A percentile compares a stretch with the other conserved stretches of the same genome.
Evolutionary conservation across 2,797 vertebrate genomes (phyloP).

Genomic region (Catharus ustulatus): DNA sequence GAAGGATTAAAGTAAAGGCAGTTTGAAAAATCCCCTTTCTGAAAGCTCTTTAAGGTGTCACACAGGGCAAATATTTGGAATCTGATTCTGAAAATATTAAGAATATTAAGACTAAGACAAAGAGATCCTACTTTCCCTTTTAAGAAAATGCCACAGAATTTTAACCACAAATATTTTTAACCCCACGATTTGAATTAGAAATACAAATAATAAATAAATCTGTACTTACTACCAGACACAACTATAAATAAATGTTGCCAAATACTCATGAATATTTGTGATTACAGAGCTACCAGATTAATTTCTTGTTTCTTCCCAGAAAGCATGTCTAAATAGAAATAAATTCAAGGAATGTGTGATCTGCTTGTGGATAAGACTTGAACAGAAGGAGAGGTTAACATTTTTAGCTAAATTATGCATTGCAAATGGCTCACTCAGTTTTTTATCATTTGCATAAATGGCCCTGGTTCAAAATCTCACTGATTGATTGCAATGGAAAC

Average conservation of each 20-base stretch:
- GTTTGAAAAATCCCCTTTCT: not conserved
- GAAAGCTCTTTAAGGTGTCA: not conserved
- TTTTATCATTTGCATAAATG: conserved; percentile 55
- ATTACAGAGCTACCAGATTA: not conserved
- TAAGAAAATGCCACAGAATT: not conserved
- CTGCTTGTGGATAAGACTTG: conserved; percentile 33
- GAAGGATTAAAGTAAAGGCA: not conserved
- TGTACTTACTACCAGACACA: not conserved
- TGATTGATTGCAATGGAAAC: conserved; percentile 37
- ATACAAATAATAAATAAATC: conserved; percentile 34
- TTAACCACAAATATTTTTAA: not conserved
- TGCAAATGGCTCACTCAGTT: conserved; percentile 39
- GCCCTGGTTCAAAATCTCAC: conserved; percentile 37
- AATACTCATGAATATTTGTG: conserved; percentile 32
- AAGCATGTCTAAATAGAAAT: conserved; percentile 31
- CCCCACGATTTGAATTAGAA: not conserved
- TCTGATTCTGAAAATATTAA: not conserved
- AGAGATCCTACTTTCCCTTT: not conserved
- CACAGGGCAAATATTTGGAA: not conserved
- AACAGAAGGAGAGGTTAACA: conserved; percentile 64
- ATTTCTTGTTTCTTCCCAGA: not conserved
- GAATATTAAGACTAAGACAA: not conserved
- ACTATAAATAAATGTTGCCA: conserved; percentile 27
- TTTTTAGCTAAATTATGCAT: conserved; percentile 68
- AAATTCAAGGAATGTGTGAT: conserved; percentile 30